These are phyloP conservation scores for Tanypteryx hageni DNA, from an alignment of 2,888 invertebrate genomes.

Conservation along the genomic window DNA sequence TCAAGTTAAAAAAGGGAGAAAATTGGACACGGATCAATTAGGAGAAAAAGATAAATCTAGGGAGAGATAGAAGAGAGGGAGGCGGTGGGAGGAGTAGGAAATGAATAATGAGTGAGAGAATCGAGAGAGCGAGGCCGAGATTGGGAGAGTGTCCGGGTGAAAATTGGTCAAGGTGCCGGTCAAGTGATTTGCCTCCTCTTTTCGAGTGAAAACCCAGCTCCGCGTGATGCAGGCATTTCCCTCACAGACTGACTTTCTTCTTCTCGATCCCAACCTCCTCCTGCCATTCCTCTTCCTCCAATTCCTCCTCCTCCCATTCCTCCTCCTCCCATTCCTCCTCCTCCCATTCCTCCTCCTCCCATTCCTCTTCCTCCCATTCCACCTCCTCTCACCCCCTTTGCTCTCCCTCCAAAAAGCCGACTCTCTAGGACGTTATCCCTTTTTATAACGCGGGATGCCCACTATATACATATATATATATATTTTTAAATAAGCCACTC, in stretches of 20 bases:
- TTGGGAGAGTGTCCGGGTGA: neutral
- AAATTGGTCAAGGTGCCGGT: constrained; percentile 15
- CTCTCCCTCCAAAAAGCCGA: no score
- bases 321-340: neutral
- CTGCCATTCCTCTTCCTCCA: neutral
- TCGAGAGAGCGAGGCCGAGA: neutral
- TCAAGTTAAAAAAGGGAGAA: no score
- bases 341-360: neutral
- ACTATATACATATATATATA: no score
- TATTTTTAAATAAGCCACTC: no score
- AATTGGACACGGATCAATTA: no score
- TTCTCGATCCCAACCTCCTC: neutral
- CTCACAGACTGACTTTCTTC: neutral
- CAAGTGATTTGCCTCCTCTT: neutral
- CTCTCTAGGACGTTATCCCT: no score
- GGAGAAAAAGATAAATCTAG: no score
- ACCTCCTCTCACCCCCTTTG: no score
- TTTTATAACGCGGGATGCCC: no score
- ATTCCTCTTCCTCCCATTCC: neutral
- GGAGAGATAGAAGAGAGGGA: no score
- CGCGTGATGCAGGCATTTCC: neutral
- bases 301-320: neutral
- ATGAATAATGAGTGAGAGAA: neutral
- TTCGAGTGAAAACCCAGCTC: neutral
- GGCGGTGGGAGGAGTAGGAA: neutral